These are phyloP conservation scores for Pelusios castaneus DNA, from an alignment of 2,113 vertebrate species.

Conservation along the genomic window DNA sequence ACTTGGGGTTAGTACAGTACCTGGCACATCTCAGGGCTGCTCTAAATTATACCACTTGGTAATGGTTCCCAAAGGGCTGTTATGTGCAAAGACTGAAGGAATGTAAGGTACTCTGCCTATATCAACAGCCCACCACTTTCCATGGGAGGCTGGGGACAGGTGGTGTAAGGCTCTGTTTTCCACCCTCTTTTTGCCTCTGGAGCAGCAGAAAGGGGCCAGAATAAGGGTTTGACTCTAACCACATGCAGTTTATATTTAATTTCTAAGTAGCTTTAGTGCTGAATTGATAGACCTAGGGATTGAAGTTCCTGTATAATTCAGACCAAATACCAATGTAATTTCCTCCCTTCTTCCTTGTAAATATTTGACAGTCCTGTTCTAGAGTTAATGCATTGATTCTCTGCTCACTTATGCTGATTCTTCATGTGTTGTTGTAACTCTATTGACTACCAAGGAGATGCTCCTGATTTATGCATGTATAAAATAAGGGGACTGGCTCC, in stretches of 20 bases:
- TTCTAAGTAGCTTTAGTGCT: constrained; percentile 30
- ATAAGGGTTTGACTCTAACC: constrained; percentile 58
- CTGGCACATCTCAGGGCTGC: constrained; percentile 64
- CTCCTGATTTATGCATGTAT: constrained; percentile 40
- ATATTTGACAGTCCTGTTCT: neutral
- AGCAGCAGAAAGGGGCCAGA: constrained; percentile 31
- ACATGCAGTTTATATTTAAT: constrained; percentile 45
- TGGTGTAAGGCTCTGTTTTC: constrained; percentile 67
- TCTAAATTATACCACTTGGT: constrained; percentile 72
- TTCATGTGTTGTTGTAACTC: neutral
- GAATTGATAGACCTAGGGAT: constrained; percentile 26
- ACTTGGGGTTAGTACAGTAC: constrained; percentile 10
- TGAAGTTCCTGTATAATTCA: constrained; percentile 15
- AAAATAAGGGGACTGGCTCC: neutral
- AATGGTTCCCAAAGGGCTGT: constrained; percentile 67
- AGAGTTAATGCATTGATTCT: constrained; percentile 8
- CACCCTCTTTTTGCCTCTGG: constrained; percentile 63
- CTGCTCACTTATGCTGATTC: neutral
- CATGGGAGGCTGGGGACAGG: constrained; percentile 65
- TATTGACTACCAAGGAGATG: constrained; percentile 7
- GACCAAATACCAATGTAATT: constrained; percentile 21
- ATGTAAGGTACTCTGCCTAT: constrained; percentile 72
- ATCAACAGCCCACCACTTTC: constrained; percentile 69
- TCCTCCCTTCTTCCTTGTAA: neutral
- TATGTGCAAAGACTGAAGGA: constrained; percentile 70